Evolutionary conservation across 2,113 vertebrate genomes (phyloP).

Genomic region (Toxotes jaculatrix): DNA sequence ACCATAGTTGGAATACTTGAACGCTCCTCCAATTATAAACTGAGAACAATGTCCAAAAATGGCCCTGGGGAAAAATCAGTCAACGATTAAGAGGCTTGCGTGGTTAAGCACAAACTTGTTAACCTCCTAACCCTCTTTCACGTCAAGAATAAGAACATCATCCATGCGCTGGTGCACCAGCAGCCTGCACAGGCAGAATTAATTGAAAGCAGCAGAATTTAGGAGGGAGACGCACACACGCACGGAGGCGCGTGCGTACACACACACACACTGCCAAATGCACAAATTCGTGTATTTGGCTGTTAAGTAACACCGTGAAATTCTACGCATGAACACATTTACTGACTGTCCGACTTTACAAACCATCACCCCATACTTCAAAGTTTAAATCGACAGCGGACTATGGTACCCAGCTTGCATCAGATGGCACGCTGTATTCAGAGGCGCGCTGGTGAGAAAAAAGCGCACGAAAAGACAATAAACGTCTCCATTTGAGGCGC

Average conservation of each 20-base stretch:
- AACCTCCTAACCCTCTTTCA: conserved; percentile 32
- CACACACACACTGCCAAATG: neutral
- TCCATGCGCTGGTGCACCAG: conserved; percentile 27
- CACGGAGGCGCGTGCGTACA: neutral
- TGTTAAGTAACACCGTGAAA: conserved; percentile 27
- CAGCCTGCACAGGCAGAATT: conserved; percentile 15
- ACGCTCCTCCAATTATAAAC: neutral
- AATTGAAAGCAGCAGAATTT: conserved; percentile 44
- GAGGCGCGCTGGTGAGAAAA: conserved; percentile 17
- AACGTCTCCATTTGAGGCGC: neutral
- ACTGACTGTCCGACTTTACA: neutral
- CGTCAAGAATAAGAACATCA: neutral
- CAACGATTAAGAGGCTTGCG: neutral
- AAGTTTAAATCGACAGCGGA: conserved; percentile 55
- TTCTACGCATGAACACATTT: neutral
- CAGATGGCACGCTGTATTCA: neutral
- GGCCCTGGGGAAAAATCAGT: neutral
- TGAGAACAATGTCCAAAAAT: neutral
- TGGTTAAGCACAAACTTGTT: conserved; percentile 38
- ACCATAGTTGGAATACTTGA: neutral
- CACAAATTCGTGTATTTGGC: neutral
- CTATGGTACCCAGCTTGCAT: neutral
- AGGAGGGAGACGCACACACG: neutral
- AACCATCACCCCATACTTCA: conserved; percentile 12
- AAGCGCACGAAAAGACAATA: conserved; percentile 1